Conservation (phyloP, 2,888 invertebrate genomes). For the Tinea pellionella region DNA sequence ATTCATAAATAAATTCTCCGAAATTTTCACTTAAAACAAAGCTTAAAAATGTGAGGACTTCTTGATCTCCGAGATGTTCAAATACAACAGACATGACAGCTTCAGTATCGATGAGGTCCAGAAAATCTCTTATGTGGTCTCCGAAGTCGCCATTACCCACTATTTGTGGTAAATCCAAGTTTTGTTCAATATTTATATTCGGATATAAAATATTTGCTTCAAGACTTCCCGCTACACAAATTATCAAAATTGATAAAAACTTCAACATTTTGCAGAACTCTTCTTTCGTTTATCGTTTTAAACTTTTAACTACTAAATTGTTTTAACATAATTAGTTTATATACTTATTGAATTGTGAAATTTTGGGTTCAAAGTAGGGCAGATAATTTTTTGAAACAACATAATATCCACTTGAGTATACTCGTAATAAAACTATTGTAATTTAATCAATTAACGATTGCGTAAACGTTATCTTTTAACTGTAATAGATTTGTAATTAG, state of each 20-base stretch:
- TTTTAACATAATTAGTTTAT: not conserved
- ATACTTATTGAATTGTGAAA: not conserved
- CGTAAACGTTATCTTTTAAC: conserved; percentile 6
- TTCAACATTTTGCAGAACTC: not conserved
- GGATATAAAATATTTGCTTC: not conserved
- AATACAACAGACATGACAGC: conserved; percentile 24
- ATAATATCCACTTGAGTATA: not conserved
- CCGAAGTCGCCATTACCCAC: conserved; percentile 20
- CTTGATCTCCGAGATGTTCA: conserved; percentile 27
- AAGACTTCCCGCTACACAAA: not conserved
- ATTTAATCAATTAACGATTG: not conserved
- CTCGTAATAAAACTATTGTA: not conserved
- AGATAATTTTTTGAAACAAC: conserved; percentile 11
- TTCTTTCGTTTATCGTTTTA: not conserved
- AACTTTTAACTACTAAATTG: not conserved
- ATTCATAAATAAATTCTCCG: conserved; percentile 25
- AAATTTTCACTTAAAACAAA: conserved; percentile 28
- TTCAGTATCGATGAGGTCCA: conserved; percentile 27
- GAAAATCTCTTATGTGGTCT: conserved; percentile 27
- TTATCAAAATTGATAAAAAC: not conserved
- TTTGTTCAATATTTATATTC: conserved; percentile 3
- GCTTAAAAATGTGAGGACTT: conserved; percentile 26
- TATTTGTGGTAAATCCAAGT: not conserved
- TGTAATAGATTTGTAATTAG: conserved; percentile 10
- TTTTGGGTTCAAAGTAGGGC: not conserved